phyloP scores from a whole-genome alignment of 2,113 vertebrate species.

The Labrus mixtus region DNA sequence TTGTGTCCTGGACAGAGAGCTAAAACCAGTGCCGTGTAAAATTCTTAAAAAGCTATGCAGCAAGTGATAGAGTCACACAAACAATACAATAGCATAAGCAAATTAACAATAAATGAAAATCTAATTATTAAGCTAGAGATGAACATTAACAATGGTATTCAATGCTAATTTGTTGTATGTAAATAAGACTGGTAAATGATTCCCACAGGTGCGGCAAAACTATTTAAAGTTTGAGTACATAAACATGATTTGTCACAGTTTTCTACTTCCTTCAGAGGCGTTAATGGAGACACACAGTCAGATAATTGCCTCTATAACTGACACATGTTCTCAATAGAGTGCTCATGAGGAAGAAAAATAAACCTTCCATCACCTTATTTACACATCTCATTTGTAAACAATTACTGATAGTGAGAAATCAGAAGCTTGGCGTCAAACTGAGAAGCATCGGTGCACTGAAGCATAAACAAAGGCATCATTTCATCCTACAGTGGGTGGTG shows the following conservation, averaged over 20 bases:
- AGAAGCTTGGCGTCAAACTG: constrained; percentile 48
- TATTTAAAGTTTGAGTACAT: neutral
- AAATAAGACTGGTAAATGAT: neutral
- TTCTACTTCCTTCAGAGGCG: neutral
- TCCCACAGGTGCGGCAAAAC: constrained; percentile 4
- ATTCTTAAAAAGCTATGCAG: neutral
- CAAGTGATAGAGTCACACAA: neutral
- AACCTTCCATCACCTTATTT: constrained; percentile 35
- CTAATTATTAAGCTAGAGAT: no score
- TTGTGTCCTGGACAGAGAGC: neutral
- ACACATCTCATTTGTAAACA: constrained; percentile 60
- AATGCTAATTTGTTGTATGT: no score
- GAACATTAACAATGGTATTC: no score
- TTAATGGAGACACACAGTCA: constrained; percentile 43
- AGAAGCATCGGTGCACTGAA: constrained; percentile 22
- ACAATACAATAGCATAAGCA: no score
- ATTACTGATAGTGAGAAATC: constrained; percentile 42
- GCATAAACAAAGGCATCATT: constrained; percentile 41
- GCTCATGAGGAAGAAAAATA: constrained; percentile 22
- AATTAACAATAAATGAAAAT: neutral
- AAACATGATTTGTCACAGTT: neutral
- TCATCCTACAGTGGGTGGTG: constrained; percentile 27
- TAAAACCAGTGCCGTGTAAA: neutral
- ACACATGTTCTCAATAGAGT: constrained; percentile 13
- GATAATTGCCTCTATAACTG: constrained; percentile 35